Base-by-base conservation (phyloP, 2,888 invertebrate species). In the Gonocerus acuteangulatus region DNA sequence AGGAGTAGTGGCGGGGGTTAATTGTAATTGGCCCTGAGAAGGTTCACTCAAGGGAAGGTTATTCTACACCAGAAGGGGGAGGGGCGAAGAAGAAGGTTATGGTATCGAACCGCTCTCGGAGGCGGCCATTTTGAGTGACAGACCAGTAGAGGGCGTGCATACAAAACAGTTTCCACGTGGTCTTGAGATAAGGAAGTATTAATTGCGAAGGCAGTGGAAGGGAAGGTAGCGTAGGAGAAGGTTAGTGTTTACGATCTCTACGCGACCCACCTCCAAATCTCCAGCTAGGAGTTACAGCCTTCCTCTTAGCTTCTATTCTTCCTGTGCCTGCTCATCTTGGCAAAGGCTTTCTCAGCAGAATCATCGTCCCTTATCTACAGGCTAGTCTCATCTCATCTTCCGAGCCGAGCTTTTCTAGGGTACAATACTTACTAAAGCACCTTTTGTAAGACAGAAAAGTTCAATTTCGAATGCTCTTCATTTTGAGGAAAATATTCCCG, bases 61-160 rank as follows among this genome's bases (percentile, higher is more conserved):
- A 39, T n/a, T n/a, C 13, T 15, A 13, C 39, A n/a, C n/a, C 39
- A 39, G n/a, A 3, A 15, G 42, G 47, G 49, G 56, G 60, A 52
- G 59, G 59, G 44, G 48, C 18, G 36, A 21, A 21, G 9, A 42
- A 42, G 22, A 13, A 39, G 39, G 39, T 39, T 39, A 39, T 9
- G 39, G 39, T 39, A 39, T 39, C 39, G 39, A 39, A 39, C 39
- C 39, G 27, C 27, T 4, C 18, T 7, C 7, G 27, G 19, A 13
- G 63, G 61, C 56, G 49, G 63, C 59, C 63, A 60, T 63, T 60
- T 63, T 63, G 63, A 63, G 56, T 63, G 63, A 63, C 63, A 63
- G 48, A 45, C 59, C 56, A 32, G 32, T 48, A 48, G 45, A 21
- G 60, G 56, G 44, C 21, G 39, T 34, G 62, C 59, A 62, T 62